phyloP scores from a whole-genome alignment of 2,797 vertebrate species.

The Mormyrus proboscirostris region DNA sequence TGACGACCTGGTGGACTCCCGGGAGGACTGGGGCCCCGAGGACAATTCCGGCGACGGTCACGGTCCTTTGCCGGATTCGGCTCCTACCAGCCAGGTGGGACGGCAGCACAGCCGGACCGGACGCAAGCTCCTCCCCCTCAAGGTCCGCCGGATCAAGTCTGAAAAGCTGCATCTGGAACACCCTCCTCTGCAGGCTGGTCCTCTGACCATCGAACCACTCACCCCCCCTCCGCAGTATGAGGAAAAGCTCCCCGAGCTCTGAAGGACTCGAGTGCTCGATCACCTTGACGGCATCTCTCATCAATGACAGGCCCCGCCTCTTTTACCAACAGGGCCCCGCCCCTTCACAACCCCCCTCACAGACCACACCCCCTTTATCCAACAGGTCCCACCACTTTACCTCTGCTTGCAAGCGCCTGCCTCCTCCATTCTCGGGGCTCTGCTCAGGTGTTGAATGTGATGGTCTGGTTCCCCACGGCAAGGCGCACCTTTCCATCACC shows the following conservation, averaged over 20 bases:
- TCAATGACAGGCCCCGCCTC: neutral
- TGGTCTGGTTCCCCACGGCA: neutral
- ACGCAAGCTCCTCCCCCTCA: slow-evolving; percentile 75
- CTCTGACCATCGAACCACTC: slow-evolving; percentile 78
- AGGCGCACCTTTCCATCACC: neutral
- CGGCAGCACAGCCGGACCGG: slow-evolving; percentile 41
- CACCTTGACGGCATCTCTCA: neutral
- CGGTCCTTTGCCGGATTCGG: neutral
- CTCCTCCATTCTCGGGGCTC: neutral
- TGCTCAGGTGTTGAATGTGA: neutral
- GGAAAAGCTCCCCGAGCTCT: slow-evolving; percentile 53
- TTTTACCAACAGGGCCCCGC: neutral
- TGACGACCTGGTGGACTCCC: slow-evolving; percentile 70
- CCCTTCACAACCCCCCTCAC: neutral
- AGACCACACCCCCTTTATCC: neutral
- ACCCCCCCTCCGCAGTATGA: slow-evolving; percentile 90
- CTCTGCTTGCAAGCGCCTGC: neutral
- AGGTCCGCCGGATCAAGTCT: slow-evolving; percentile 84
- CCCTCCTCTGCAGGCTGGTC: slow-evolving; percentile 46
- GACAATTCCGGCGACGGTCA: neutral
- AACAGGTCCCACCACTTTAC: neutral
- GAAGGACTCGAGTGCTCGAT: slow-evolving; percentile 7
- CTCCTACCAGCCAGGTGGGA: neutral
- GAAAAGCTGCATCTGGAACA: slow-evolving; percentile 83
- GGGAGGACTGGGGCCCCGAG: slow-evolving; percentile 36